These are phyloP conservation scores for Sebastes glaucus DNA, from an alignment of 2,797 vertebrate species.

Conservation along the genomic window DNA sequence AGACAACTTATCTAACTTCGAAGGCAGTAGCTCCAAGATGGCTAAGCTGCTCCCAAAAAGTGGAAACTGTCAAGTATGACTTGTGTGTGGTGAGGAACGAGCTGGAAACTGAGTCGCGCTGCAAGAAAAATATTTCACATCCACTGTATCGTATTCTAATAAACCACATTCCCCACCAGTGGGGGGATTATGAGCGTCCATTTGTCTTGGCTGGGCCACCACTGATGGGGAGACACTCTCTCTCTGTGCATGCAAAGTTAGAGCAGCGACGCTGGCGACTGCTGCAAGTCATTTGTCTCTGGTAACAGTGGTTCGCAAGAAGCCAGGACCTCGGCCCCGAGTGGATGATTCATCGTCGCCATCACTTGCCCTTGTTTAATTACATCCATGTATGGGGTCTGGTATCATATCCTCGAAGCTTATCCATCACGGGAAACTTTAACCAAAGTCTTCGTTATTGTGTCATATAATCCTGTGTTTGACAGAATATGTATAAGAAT, in stretches of 20 bases:
- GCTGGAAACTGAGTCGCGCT: slow-evolving; percentile 51
- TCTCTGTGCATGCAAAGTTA: slow-evolving; percentile 62
- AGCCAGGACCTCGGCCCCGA: slow-evolving; percentile 65
- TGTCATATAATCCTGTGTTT: slow-evolving; percentile 75
- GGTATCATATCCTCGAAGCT: slow-evolving; percentile 61
- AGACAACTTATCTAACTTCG: slow-evolving; percentile 61
- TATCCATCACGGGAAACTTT: slow-evolving; percentile 69
- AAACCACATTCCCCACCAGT: slow-evolving; percentile 67
- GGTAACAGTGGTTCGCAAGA: slow-evolving; percentile 66
- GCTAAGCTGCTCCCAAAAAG: slow-evolving; percentile 43
- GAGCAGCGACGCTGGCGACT: slow-evolving; percentile 64
- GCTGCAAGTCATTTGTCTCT: slow-evolving; percentile 76
- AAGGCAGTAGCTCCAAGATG: slow-evolving; percentile 46
- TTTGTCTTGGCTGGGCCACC: slow-evolving; percentile 77
- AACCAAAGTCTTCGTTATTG: slow-evolving; percentile 59
- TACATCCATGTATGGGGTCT: slow-evolving; percentile 72
- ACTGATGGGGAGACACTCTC: slow-evolving; percentile 56
- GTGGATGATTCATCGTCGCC: slow-evolving; percentile 71
- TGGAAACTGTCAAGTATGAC: slow-evolving; percentile 61
- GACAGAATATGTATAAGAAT: slow-evolving; percentile 64
- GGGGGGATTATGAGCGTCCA: slow-evolving; percentile 70
- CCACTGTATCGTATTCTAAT: slow-evolving; percentile 68
- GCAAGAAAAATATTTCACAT: slow-evolving; percentile 65
- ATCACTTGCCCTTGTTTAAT: slow-evolving; percentile 77
- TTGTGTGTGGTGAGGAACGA: slow-evolving; percentile 59